These are phyloP conservation scores for Poeciliopsis paucimaculata DNA, from an alignment of 2,797 vertebrate species.

Conservation along the genomic window DNA sequence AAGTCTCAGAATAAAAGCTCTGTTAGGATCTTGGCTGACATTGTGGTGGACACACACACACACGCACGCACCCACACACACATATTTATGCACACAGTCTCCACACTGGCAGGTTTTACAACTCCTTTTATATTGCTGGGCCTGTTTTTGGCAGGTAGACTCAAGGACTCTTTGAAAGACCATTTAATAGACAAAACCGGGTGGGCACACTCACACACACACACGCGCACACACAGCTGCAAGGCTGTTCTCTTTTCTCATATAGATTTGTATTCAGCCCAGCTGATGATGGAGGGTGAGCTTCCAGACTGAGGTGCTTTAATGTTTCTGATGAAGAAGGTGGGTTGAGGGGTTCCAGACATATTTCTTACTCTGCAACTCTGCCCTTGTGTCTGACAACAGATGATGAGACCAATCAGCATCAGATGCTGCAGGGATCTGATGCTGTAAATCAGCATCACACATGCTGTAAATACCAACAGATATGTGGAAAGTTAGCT, in stretches of 20 bases:
- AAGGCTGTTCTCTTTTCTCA: slow-evolving; percentile 1
- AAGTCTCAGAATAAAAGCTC: slow-evolving; percentile 78
- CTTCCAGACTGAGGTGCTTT: slow-evolving; percentile 45
- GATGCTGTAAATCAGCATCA: too few species aligned
- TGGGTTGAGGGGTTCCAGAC: slow-evolving; percentile 40
- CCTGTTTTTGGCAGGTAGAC: slow-evolving; percentile 76
- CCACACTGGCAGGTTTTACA: slow-evolving; percentile 73
- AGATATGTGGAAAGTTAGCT: slow-evolving; percentile 13
- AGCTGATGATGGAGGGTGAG: slow-evolving; percentile 57
- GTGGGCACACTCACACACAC: slow-evolving; percentile 9
- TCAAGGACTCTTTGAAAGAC: slow-evolving; percentile 80
- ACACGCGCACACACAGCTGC: background rate
- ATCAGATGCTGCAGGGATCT: background rate
- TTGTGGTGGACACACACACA: slow-evolving; percentile 68
- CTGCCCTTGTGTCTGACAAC: slow-evolving; percentile 19
- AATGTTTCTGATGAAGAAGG: slow-evolving; percentile 27
- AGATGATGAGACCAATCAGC: slow-evolving; percentile 10
- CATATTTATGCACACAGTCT: slow-evolving; percentile 28
- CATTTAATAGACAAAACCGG: slow-evolving; percentile 65
- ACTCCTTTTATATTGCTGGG: slow-evolving; percentile 75
- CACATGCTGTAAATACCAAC: slow-evolving; percentile 3
- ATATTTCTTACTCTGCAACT: slow-evolving; percentile 37
- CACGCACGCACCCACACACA: slow-evolving; percentile 29
- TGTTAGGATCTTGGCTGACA: slow-evolving; percentile 84
- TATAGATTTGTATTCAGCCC: slow-evolving; percentile 66